Evolutionary conservation across 2,888 invertebrate species (phyloP).

Genomic region (Oscheius sp.): DNA sequence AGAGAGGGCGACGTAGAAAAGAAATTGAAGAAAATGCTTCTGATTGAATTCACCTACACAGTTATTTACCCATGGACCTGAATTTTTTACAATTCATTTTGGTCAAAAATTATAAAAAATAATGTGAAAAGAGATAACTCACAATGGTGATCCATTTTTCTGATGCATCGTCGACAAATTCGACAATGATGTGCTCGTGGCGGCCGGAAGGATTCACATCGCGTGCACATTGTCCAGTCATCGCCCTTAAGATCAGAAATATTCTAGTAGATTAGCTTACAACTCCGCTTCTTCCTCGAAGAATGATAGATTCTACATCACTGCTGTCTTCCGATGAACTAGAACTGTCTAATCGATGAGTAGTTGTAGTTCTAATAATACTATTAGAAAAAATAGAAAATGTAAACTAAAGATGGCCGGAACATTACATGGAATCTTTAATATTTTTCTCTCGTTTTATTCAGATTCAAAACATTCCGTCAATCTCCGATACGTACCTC

Average conservation of each 20-base stretch:
- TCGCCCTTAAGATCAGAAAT: slow-evolving; percentile 53
- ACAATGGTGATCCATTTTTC: slow-evolving; percentile 86
- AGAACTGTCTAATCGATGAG: slow-evolving; percentile 24
- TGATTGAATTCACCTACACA: slow-evolving; percentile 91
- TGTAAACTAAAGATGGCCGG: too few species aligned
- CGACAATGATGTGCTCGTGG: slow-evolving; percentile 88
- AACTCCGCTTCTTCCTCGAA: slow-evolving; percentile 19
- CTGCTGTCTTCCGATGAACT: slow-evolving; percentile 39
- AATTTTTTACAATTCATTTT: too few species aligned
- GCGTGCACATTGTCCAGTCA: slow-evolving; percentile 80
- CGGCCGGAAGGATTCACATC: slow-evolving; percentile 82
- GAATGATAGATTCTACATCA: slow-evolving; percentile 41
- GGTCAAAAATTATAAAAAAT: slow-evolving; percentile 28
- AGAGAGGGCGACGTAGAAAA: slow-evolving; percentile 62
- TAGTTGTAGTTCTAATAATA: background rate
- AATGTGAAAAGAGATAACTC: slow-evolving; percentile 69
- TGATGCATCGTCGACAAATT: slow-evolving; percentile 84
- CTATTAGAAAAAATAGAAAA: too few species aligned
- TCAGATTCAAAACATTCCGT: too few species aligned
- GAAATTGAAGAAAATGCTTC: slow-evolving; percentile 88
- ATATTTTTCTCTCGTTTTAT: slow-evolving; percentile 67
- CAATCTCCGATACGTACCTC: slow-evolving; percentile 73
- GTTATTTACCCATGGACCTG: slow-evolving; percentile 81
- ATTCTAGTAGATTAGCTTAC: slow-evolving; percentile 19
- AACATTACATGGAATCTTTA: too few species aligned